These are phyloP conservation scores for Cyrtorhinus lividipennis DNA, from an alignment of 1,140 invertebrate genomes.

Conservation along the genomic window DNA sequence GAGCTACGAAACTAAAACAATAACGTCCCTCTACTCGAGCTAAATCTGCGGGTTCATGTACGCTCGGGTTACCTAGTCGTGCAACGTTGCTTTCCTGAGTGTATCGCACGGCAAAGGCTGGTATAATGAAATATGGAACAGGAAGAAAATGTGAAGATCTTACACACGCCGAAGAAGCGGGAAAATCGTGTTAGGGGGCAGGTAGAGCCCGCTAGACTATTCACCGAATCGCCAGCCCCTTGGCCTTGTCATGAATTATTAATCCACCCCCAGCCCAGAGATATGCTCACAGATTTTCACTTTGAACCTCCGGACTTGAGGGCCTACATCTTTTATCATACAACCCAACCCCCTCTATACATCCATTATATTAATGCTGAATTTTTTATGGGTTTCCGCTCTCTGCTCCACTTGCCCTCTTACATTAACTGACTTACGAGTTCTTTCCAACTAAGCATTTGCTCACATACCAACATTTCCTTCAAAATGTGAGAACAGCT, in stretches of 20 bases:
- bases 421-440: background rate
- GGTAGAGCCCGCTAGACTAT: background rate
- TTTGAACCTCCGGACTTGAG: slow-evolving; percentile 1
- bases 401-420: background rate
- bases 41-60: too few relatives aligned
- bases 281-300: slow-evolving; percentile 16
- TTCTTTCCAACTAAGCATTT: background rate
- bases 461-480: too few relatives aligned
- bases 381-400: background rate
- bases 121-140: background rate
- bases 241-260: slow-evolving; percentile 11
- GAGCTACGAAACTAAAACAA: too few relatives aligned
- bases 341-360: slow-evolving; percentile 7
- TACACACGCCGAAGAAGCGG: background rate
- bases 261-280: slow-evolving; percentile 9
- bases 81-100: too few relatives aligned
- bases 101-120: background rate
- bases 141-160: background rate
- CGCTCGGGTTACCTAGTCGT: too few relatives aligned
- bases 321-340: slow-evolving; percentile 14
- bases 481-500: too few relatives aligned
- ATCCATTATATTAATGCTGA: slow-evolving; percentile 6
- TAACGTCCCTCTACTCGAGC: too few relatives aligned
- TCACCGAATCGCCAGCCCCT: slow-evolving; percentile 6
- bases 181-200: background rate